These are phyloP conservation scores for Eupithecia tripunctaria DNA, from an alignment of 2,888 invertebrate genomes.

Conservation along the genomic window DNA sequence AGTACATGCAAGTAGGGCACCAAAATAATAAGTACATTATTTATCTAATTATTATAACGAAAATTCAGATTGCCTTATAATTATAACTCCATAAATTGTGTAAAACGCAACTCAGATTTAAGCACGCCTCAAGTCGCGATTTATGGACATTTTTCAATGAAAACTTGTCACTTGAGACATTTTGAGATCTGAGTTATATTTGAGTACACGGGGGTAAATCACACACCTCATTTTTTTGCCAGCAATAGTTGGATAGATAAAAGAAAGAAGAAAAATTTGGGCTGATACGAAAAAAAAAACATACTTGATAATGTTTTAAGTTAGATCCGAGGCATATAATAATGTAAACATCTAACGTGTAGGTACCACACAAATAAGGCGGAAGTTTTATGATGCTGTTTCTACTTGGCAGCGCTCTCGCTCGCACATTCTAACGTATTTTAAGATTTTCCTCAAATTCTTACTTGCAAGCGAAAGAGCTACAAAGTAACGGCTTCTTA, in stretches of 20 bases:
- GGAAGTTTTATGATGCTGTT: slow-evolving; percentile 63
- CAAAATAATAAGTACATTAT: slow-evolving; percentile 78
- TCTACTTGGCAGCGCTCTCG: slow-evolving; percentile 7
- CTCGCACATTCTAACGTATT: neutral
- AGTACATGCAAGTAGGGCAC: slow-evolving; percentile 77
- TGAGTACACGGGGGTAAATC: neutral
- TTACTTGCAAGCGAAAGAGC: slow-evolving; percentile 7
- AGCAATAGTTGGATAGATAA: neutral
- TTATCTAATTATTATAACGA: slow-evolving; percentile 46
- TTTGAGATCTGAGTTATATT: neutral
- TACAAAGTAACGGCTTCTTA: slow-evolving; percentile 7
- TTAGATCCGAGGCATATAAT: slow-evolving; percentile 44
- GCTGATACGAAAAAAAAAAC: neutral
- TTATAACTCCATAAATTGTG: neutral
- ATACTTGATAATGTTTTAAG: slow-evolving; percentile 44
- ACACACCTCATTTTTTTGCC: neutral
- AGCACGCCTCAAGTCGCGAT: neutral
- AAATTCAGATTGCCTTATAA: slow-evolving; percentile 43
- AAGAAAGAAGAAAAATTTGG: no score
- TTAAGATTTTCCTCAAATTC: neutral
- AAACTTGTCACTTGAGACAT: neutral
- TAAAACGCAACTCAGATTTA: slow-evolving; percentile 16
- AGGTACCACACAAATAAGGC: slow-evolving; percentile 75
- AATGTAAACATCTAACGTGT: slow-evolving; percentile 44
- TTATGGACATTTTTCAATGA: neutral